Evolutionary conservation across 2,797 vertebrate genomes (phyloP), one percentile per base, ranked within the genome.

Genomic region (Dryobates pubescens): DNA sequence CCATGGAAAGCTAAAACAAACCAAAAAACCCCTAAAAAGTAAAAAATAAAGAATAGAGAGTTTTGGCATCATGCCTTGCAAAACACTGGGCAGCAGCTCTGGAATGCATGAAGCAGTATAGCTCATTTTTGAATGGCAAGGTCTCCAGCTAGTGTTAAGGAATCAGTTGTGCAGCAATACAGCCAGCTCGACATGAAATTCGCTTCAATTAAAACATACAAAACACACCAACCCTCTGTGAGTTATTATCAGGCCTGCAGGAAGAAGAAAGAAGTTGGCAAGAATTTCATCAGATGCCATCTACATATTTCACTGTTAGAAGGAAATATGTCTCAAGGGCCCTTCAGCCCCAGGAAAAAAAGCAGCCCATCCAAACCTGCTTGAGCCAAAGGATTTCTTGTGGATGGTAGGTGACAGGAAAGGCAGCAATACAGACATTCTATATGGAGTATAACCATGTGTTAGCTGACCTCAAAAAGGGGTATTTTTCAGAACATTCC

Each of bases 191-290:
- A 93, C 62, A 82, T 73, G 82, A 94, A 95, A 95, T 90, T 90
- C 82, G 88, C 78, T 93, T 95, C 89, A 95, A 94, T 96, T 96
- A 93, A 92, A 96, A 72, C 67, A 94, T 45, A 92, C 54, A 86
- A 90, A 87, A 53, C 41, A 64, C 63, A 77, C 43, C 88, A 92
- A 59, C 85, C 58, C 43, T 92, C 30, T 27, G 32, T 51, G 78
- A 92, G 45, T 73, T 92, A 70, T 78, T 92, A 88, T 3, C 73
- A 58, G 64, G 30, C 38, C 86, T 85, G 62, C n/a, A 62, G 36
- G 94, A 86, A 29, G 30, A 88, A 94, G 71, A 59, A 89, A 82
- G 23, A 64, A 76, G 36, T 72, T 94, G 91, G 93, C 83, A 95
- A 47, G 74, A 88, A 82, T 95, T 95, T 95, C 78, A 91, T 93